Percentiles rank a stretch among this genome's conserved stretches.
These are phyloP conservation scores for Leptinotarsa peninsularis DNA, from an alignment of 2,888 invertebrate species.

Conservation along the genomic window DNA sequence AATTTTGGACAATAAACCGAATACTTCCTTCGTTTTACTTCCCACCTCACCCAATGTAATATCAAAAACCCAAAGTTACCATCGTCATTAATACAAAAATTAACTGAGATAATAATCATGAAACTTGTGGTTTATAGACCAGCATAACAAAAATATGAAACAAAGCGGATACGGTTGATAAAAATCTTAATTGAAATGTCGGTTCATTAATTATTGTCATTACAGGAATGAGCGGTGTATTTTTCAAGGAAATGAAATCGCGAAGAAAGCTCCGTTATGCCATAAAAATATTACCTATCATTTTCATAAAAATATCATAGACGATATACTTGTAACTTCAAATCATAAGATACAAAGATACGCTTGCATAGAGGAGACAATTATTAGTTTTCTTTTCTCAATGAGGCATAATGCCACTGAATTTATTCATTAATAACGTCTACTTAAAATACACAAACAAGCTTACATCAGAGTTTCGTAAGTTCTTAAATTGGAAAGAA, in stretches of 20 bases:
- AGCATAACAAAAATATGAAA: neutral
- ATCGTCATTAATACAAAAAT: neutral
- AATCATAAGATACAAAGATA: neutral
- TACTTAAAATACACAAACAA: too few species aligned
- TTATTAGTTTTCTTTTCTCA: too few species aligned
- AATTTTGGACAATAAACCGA: too few species aligned
- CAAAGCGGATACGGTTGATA: constrained; percentile 30
- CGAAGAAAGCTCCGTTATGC: constrained; percentile 2
- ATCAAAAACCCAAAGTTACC: neutral
- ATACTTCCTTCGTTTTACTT: too few species aligned
- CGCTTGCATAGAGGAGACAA: neutral
- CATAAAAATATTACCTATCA: constrained; percentile 5
- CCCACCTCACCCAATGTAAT: too few species aligned
- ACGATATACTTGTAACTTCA: too few species aligned
- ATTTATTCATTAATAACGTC: too few species aligned
- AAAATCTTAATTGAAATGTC: constrained; percentile 29
- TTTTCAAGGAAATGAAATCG: constrained; percentile 11
- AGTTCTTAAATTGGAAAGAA: too few species aligned
- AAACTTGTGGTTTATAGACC: neutral
- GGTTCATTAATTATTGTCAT: constrained; percentile 25
- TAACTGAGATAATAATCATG: constrained; percentile 10
- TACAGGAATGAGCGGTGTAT: neutral
- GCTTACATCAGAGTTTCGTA: too few species aligned
- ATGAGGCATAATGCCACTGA: too few species aligned
- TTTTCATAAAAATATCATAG: neutral